Conservation (phyloP, 1,140 invertebrate species). For the Penaeus vannamei region DNA sequence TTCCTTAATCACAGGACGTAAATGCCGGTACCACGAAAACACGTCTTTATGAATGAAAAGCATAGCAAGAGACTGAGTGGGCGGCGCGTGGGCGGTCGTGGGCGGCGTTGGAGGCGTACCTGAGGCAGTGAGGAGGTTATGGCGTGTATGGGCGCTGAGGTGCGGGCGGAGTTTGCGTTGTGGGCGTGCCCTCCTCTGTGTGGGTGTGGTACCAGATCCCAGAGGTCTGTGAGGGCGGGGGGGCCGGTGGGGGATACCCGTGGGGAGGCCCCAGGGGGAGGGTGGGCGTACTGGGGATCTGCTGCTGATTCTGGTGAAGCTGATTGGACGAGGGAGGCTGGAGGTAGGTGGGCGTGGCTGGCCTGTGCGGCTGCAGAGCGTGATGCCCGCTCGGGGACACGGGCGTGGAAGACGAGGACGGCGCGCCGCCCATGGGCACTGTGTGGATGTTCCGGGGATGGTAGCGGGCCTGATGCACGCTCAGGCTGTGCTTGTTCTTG, state of each 20-base stretch:
- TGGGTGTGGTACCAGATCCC: conserved; percentile 61
- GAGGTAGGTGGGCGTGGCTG: conserved; percentile 56
- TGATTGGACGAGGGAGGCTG: conserved; percentile 49
- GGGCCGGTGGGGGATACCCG: conserved; percentile 52
- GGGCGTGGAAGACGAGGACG: conserved; percentile 34
- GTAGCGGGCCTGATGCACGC: conserved; percentile 67
- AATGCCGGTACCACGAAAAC: conserved; percentile 10
- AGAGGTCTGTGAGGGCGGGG: conserved; percentile 49
- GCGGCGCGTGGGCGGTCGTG: conserved; percentile 36
- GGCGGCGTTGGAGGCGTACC: conserved; percentile 46
- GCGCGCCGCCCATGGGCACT: conserved; percentile 21
- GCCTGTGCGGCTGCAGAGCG: conserved; percentile 31
- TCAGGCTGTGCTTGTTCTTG: conserved; percentile 68
- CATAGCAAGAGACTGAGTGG: conserved; percentile 45
- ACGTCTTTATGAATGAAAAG: neutral
- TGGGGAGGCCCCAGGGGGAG: conserved; percentile 45
- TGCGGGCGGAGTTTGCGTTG: conserved; percentile 45
- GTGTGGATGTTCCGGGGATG: conserved; percentile 60
- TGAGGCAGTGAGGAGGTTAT: conserved; percentile 52
- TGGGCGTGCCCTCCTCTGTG: conserved; percentile 49
- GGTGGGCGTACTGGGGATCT: conserved; percentile 49
- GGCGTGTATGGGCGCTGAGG: conserved; percentile 55
- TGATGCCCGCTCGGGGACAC: conserved; percentile 32
- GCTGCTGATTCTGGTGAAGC: neutral
- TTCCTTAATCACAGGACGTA: too few species aligned